Evolutionary conservation across 2,888 invertebrate genomes (phyloP), one percentile per base, ranked within the genome.

Genomic region (Diarsia mendica): DNA sequence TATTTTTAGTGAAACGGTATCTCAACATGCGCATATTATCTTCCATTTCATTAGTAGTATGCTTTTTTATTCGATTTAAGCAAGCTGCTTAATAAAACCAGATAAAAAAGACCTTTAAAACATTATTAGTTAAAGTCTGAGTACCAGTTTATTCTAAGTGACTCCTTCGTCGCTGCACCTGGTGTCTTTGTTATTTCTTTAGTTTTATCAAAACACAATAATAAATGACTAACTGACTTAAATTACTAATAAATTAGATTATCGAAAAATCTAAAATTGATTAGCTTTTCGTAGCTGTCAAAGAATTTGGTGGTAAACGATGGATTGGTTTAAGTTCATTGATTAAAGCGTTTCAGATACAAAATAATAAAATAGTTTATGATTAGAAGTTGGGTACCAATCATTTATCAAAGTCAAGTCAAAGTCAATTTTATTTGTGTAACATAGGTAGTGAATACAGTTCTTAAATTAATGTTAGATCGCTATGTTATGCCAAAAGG

Each of bases 201-300:
- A 81, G 23, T 58, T 69, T 66, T 23, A 68, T 61, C 77, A 77
- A 80, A 80, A 77, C 61, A 80, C 44, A 76, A 70, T 67, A 46
- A 65, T 69, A 15, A 23, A 67, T 13, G 2, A 53, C 28, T 68
- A 66, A 77, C 46, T 60, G 9, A 67, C 13, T 60, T 58, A 55
- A 3, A 23, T 13, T 28, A 49, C 15, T 75, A 55, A n/a, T n/a
- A n/a, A n/a, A 72, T 66, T 39, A 13, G 11, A 69, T 77, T 68
- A 66, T 28, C n/a, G n/a, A 61, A 61, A 46, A 55, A 46, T 61
- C n/a, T 15, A 10, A 68, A 72, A 81, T 66, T 77, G 53, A 76
- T 67, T 39, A 80, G 18, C 9, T 49, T 60, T 64, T 67, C 20
- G 10, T 18, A 61, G 71, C 6, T 71, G 64, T 67, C 48, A 48